Conservation (phyloP, 2,113 vertebrate species). For the Alligator mississippiensis region DNA sequence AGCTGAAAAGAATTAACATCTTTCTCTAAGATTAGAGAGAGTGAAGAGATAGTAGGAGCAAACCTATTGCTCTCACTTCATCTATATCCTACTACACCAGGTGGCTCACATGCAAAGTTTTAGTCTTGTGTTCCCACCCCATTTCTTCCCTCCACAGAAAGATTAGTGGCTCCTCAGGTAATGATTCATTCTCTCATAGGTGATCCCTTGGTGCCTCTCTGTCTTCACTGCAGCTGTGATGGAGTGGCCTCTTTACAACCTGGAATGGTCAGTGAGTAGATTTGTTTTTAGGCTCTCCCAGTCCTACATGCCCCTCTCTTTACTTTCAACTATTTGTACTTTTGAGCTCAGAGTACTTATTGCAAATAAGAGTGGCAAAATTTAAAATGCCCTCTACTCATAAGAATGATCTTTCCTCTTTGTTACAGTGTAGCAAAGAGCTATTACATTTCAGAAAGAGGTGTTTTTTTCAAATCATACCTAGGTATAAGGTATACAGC, state of each 20-base stretch:
- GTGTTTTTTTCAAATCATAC: not conserved
- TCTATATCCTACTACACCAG: not conserved
- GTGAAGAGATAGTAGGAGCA: not conserved
- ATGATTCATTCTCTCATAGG: too few relatives aligned
- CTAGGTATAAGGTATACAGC: not conserved
- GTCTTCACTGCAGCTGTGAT: too few relatives aligned
- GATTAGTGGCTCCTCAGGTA: not conserved
- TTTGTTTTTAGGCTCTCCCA: not conserved
- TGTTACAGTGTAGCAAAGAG: not conserved
- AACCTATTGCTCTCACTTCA: not conserved
- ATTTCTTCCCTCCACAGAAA: not conserved
- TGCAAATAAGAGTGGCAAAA: too few relatives aligned
- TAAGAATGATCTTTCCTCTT: not conserved
- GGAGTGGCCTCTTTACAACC: too few relatives aligned
- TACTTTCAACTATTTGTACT: rapidly evolving
- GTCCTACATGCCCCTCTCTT: not conserved
- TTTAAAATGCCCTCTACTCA: not conserved
- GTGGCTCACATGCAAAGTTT: not conserved
- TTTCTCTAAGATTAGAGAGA: not conserved
- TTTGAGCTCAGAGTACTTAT: not conserved
- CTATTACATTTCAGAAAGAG: not conserved
- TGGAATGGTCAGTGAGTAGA: too few relatives aligned
- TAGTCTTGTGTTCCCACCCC: not conserved
- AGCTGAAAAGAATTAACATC: rapidly evolving
- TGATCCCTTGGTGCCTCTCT: too few relatives aligned